Evolutionary conservation across 2,888 invertebrate species (phyloP).

Genomic region (Nemurella pictetii): DNA sequence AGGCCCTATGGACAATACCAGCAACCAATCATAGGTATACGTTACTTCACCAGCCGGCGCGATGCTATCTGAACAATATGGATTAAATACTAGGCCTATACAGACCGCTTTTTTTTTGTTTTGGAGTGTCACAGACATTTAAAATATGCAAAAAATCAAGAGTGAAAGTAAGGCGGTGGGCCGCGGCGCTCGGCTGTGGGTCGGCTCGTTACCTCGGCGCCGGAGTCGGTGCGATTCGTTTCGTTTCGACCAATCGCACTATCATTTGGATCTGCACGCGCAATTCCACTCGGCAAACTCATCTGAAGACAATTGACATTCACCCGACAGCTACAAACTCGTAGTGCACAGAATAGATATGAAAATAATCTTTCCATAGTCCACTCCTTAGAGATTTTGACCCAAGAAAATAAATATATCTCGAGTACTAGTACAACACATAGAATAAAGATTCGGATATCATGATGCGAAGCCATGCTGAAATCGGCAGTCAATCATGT

Average conservation of each 20-base stretch:
- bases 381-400: too few relatives aligned
- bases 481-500: too few relatives aligned
- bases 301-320: not conserved
- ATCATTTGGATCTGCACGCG: not conserved
- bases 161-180: slow-evolving; percentile 25
- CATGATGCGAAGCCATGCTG: too few relatives aligned
- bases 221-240: not conserved
- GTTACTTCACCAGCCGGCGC: not conserved
- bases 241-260: not conserved
- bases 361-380: not conserved
- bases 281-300: not conserved
- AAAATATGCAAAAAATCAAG: slow-evolving; percentile 26
- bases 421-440: too few relatives aligned
- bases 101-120: slow-evolving; percentile 7
- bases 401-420: too few relatives aligned
- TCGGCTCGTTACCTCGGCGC: not conserved
- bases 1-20: too few relatives aligned
- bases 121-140: slow-evolving; percentile 25
- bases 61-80: not conserved
- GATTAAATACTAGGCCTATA: not conserved
- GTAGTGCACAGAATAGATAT: not conserved
- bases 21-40: not conserved
- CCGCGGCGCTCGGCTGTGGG: not conserved
- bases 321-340: not conserved
- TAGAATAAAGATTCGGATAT: too few relatives aligned